phyloP scores from a whole-genome alignment of 2,113 vertebrate genomes.

The Tychaedon coryphoeus region DNA sequence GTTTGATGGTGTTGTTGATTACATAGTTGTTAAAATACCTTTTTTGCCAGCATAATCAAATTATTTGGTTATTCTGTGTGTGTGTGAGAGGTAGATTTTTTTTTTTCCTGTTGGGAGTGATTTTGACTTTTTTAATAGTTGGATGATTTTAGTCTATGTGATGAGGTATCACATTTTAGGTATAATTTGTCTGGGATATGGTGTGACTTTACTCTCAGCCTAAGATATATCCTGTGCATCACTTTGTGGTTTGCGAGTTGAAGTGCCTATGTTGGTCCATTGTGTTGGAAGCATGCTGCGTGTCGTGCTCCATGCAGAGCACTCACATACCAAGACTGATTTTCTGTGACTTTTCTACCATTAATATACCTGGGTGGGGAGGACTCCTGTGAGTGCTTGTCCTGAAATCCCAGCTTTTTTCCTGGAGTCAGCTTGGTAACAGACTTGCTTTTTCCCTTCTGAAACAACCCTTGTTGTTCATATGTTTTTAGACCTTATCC shows the following conservation, averaged over 20 bases:
- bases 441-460: neutral
- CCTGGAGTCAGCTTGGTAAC: neutral
- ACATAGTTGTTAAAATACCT: neutral
- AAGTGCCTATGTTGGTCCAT: neutral
- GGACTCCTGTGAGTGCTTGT: neutral
- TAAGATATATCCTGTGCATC: neutral
- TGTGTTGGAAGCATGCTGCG: neutral
- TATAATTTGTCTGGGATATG: neutral
- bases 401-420: neutral
- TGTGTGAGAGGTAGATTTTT: neutral
- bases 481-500: neutral
- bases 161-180: neutral
- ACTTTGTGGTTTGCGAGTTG: fast-evolving
- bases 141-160: neutral
- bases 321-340: fast-evolving
- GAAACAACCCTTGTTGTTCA: neutral
- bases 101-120: neutral
- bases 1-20: neutral
- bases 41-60: neutral
- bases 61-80: neutral
- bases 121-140: neutral
- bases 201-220: neutral
- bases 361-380: neutral
- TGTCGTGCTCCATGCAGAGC: neutral
- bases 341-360: neutral